These are phyloP conservation scores for Echiichthys vipera DNA, from an alignment of 2,797 vertebrate genomes.

Conservation along the genomic window DNA sequence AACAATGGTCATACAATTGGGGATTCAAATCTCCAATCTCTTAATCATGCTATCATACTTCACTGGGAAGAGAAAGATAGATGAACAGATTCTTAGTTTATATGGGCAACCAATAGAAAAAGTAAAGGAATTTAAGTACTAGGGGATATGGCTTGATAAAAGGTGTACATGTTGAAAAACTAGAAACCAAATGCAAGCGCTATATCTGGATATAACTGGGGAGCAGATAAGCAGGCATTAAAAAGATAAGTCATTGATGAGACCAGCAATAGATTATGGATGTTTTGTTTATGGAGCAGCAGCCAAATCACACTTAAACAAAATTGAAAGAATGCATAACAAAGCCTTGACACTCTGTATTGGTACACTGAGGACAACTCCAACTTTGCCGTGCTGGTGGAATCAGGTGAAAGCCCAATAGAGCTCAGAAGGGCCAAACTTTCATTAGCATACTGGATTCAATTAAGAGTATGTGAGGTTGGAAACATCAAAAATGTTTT, in stretches of 20 bases:
- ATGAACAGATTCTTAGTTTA: neutral
- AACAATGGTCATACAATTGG: neutral
- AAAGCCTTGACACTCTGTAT: neutral
- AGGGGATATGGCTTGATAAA: neutral
- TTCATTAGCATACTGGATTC: neutral
- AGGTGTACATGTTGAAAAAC: neutral
- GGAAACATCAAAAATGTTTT: neutral
- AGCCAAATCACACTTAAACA: neutral
- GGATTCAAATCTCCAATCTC: neutral
- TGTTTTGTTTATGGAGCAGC: neutral
- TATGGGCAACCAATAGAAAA: neutral
- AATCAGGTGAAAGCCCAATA: neutral
- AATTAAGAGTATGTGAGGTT: neutral
- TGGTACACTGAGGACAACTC: neutral
- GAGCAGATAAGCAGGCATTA: neutral
- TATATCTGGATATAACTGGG: neutral
- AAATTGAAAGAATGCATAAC: neutral
- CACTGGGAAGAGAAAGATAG: neutral
- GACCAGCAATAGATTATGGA: neutral
- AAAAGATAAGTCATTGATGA: neutral
- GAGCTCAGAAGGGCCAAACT: neutral
- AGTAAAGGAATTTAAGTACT: neutral
- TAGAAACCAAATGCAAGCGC: neutral
- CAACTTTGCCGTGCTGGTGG: neutral
- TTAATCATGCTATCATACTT: neutral